Evolutionary conservation across 2,113 vertebrate genomes (phyloP).

Genomic region (Myodes glareolus): DNA sequence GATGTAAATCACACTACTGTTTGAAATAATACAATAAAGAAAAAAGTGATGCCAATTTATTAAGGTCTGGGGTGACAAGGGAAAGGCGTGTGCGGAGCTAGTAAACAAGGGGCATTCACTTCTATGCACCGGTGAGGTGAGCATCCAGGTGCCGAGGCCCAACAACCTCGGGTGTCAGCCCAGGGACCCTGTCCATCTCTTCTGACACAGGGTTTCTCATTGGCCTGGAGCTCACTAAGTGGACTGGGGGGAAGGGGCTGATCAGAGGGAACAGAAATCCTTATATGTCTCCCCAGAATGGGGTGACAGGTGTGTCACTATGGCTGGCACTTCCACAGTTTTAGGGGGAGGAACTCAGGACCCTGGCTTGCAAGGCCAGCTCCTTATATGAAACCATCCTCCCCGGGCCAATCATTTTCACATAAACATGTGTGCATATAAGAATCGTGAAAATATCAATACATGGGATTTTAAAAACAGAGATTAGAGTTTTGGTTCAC

Average conservation of each 20-base stretch:
- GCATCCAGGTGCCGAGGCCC: not conserved
- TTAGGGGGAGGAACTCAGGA: not conserved
- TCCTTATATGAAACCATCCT: not conserved
- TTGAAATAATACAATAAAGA: not conserved
- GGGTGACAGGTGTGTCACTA: not conserved
- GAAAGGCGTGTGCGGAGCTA: not conserved
- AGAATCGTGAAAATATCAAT: not conserved
- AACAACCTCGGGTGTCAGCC: not conserved
- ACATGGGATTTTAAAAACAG: not conserved
- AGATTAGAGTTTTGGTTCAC: not conserved
- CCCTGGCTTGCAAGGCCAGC: not conserved
- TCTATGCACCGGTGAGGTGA: not conserved
- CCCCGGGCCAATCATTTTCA: not conserved
- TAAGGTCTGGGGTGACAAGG: not conserved
- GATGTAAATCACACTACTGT: not conserved
- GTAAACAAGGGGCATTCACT: not conserved
- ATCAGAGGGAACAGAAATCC: not conserved
- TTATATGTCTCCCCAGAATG: not conserved
- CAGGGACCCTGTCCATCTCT: not conserved
- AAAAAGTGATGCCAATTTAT: conserved; percentile 1
- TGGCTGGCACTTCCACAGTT: not conserved
- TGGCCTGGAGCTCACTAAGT: not conserved
- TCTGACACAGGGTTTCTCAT: not conserved
- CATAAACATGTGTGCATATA: not conserved
- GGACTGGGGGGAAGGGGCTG: not conserved